A percentile compares a stretch with the other conserved stretches of the same genome.
phyloP scores from a whole-genome alignment of 2,113 vertebrate species.

The Puma concolor region DNA sequence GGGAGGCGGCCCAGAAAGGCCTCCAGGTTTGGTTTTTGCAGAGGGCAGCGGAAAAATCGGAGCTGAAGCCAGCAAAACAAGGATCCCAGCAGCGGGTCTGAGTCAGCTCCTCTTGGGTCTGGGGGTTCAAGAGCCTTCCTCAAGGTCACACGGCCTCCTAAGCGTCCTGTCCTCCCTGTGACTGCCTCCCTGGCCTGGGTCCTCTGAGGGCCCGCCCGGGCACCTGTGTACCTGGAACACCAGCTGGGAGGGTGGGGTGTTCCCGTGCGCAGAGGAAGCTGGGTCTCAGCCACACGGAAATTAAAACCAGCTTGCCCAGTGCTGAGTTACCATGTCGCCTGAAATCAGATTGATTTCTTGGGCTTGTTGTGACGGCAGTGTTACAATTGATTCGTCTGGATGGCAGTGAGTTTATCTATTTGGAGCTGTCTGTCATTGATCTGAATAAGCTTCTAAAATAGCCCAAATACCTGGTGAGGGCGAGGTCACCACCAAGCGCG shows the following conservation, averaged over 20 bases:
- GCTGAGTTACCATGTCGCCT: slow-evolving; percentile 74
- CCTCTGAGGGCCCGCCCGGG: neutral
- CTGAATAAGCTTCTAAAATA: slow-evolving; percentile 80
- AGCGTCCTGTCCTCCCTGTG: neutral
- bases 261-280: slow-evolving; percentile 61
- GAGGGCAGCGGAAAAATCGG: slow-evolving; percentile 65
- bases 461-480: slow-evolving; percentile 71
- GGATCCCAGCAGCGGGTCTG: slow-evolving; percentile 25
- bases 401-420: slow-evolving; percentile 77
- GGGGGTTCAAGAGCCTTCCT: slow-evolving; percentile 42
- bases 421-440: slow-evolving; percentile 80
- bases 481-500: slow-evolving; percentile 37
- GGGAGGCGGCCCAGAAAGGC: slow-evolving; percentile 70
- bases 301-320: slow-evolving; percentile 79
- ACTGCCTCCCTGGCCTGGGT: neutral
- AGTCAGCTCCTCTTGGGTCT: slow-evolving; percentile 69
- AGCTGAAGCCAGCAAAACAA: slow-evolving; percentile 74
- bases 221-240: neutral
- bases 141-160: neutral
- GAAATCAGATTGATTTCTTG: slow-evolving; percentile 84
- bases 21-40: slow-evolving; percentile 72
- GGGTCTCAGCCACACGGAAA: slow-evolving; percentile 68
- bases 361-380: slow-evolving; percentile 78
- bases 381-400: slow-evolving; percentile 83
- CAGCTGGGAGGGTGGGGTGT: neutral